Evolutionary conservation across 1,140 invertebrate species (phyloP), one percentile per base, ranked within the genome.

Genomic region (Heliconius congener): DNA sequence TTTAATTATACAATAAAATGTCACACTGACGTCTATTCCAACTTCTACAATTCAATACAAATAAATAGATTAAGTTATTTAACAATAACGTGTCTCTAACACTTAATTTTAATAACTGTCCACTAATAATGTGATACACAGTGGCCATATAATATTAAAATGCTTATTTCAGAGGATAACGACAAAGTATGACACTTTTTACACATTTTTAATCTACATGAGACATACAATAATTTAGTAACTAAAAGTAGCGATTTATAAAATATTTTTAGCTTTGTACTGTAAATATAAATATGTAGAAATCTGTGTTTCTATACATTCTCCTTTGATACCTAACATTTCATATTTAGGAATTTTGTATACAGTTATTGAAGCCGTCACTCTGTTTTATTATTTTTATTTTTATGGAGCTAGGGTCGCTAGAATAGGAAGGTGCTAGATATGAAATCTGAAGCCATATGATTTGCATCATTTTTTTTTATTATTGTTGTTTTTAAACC

Each of bases 241-340:
- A 81, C 86, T 86, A 87, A 85, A 84, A 81, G 88, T 93, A 94
- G 88, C 79, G 84, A 84, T 84, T 83, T 89, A 90, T 85, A 71
- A 83, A 85, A 82, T 91, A 91, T 82, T 86, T 86, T 91, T 90
- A 92, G 91, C 91, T 92, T 92, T 88, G 86, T 88, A 88, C 82
- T 93, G 93, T 93, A 93, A 90, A 93, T 93, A 92, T 93, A 93
- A 91, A 93, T 92, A 92, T 85, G 78, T 85, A 92, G 87, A 89
- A 79, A 92, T 90, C 88, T 88, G 86, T 92, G 88, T 93, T 92
- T 93, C 87, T 91, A 90, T 87, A 91, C 89, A 88, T 86, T 88
- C 86, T 90, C 90, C 89, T 93, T 93, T 92, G 87, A 93, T 94
- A 94, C 88, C 88, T 84, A 90, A 91, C 85, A 88, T 82, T 77